phyloP scores from a whole-genome alignment of 1,140 invertebrate genomes.

The Musca vetustissima region DNA sequence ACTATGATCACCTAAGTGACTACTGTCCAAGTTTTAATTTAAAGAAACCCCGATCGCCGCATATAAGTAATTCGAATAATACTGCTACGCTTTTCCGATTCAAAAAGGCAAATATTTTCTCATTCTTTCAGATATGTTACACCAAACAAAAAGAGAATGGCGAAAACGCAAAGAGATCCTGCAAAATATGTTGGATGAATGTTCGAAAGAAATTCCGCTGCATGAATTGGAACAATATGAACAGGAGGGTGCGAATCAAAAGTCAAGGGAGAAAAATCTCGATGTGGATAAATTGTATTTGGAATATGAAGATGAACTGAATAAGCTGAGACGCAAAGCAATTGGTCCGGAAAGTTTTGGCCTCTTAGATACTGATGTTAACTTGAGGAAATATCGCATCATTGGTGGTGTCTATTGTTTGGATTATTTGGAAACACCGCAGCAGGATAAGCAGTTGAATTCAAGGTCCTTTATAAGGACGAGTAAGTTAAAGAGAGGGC shows the following conservation, averaged over 20 bases:
- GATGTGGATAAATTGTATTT: conserved; percentile 53
- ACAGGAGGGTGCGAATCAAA: conserved; percentile 40
- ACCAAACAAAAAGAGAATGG: conserved; percentile 53
- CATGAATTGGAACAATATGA: conserved; percentile 43
- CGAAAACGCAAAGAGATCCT: conserved; percentile 53
- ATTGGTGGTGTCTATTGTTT: conserved; percentile 68
- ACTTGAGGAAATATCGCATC: conserved; percentile 67
- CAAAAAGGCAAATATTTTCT: too few species aligned
- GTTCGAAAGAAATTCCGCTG: conserved; percentile 38
- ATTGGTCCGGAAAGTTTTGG: conserved; percentile 48
- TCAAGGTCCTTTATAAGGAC: conserved; percentile 48
- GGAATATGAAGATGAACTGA: conserved; percentile 54
- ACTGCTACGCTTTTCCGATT: neutral
- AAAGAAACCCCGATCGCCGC: conserved; percentile 42
- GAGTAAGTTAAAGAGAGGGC: conserved; percentile 31
- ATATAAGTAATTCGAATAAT: conserved; percentile 39
- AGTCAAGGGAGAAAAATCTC: conserved; percentile 35
- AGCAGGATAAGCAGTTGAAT: conserved; percentile 60
- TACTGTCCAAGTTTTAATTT: conserved; percentile 55
- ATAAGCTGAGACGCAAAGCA: conserved; percentile 44
- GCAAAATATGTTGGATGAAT: conserved; percentile 48
- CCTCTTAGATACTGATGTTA: conserved; percentile 61
- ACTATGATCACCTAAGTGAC: conserved; percentile 64
- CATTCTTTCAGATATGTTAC: conserved; percentile 53
- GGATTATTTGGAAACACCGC: conserved; percentile 67